Base-by-base conservation (phyloP, 2,797 vertebrate species). In the Hephaestus fuliginosus region DNA sequence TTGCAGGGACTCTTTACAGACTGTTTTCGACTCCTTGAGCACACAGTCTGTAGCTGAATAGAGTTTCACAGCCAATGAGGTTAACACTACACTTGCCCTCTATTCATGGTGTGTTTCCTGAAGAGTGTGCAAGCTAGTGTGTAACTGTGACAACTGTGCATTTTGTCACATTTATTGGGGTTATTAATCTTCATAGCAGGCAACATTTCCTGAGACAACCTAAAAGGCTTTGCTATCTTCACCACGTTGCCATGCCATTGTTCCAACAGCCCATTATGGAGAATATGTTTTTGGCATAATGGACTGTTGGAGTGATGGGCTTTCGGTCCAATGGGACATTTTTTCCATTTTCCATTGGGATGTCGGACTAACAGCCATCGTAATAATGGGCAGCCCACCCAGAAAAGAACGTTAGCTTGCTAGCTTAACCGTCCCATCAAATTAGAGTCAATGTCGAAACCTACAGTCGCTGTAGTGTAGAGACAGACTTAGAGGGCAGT, bases 1-100 rank as follows among this genome's bases (percentile, higher is more conserved):
- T 80, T 6, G 25, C 41, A 1, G 5, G 22, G 58, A 44, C 13
- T 14, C 70, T 51, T 33, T 43, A 62, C 7, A 6, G 33, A 65
- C 78, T 70, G 65, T 61, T 76, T 67, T 28, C 8, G 53, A 51
- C 57, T 7, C 17, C 70, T 73, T 70, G 63, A 76, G 14, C 3
- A 52, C 60, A 2, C 58, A 52, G 62, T 61, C 46, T 74, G 76
- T 28, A 1, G 18, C 62, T 22, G 66, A 9, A 49, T 8, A 9
- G 49, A 48, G 41, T 69, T 80, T 73, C 33, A 46, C 63, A 61
- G 73, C 60, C 55, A 68, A 70, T 48, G 15, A 69, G 1, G 55
- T 62, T 70, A 41, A 76, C 17, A 39, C 44, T 30, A 18, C 25
- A n/a, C 25, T 49, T 25, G 36, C 61, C 49, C 55, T 71, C 61